A percentile compares a stretch with the other conserved stretches of the same genome.
Evolutionary conservation across 2,113 vertebrate genomes (phyloP).

Genomic region (Lutjanus erythropterus): DNA sequence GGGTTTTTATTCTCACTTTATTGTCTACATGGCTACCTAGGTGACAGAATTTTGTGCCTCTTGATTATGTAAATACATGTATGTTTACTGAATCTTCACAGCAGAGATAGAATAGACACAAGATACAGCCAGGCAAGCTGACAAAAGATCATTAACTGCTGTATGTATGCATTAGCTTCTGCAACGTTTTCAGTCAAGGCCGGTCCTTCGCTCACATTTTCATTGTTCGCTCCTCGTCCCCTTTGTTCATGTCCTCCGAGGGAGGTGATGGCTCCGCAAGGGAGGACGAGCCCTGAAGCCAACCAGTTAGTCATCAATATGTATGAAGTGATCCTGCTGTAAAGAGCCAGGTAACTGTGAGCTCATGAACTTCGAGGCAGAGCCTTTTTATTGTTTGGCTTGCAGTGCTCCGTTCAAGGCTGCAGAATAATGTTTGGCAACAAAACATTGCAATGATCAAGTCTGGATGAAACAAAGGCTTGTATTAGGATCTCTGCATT

Average conservation of each 20-base stretch:
- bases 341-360: conserved; percentile 46
- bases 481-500: background rate
- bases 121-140: background rate
- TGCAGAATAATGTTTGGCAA: background rate
- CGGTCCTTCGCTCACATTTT: background rate
- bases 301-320: conserved; percentile 69
- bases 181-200: conserved; percentile 27
- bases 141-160: conserved; percentile 13
- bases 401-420: background rate
- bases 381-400: conserved; percentile 3
- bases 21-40: background rate
- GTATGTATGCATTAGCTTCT: conserved; percentile 12
- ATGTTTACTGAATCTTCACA: conserved; percentile 16
- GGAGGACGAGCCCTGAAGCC: conserved; percentile 57
- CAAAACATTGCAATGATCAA: background rate
- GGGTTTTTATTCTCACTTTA: conserved; percentile 24
- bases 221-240: background rate
- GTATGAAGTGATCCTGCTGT: conserved; percentile 53
- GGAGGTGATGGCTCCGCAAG: conserved; percentile 21
- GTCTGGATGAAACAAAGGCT: background rate
- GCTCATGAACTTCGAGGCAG: conserved; percentile 26
- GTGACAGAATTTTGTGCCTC: background rate
- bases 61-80: conserved; percentile 46
- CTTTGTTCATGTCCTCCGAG: conserved; percentile 45
- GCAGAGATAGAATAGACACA: conserved; percentile 1